These are phyloP conservation scores for Tautogolabrus adspersus DNA, from an alignment of 2,113 vertebrate species.

Conservation along the genomic window DNA sequence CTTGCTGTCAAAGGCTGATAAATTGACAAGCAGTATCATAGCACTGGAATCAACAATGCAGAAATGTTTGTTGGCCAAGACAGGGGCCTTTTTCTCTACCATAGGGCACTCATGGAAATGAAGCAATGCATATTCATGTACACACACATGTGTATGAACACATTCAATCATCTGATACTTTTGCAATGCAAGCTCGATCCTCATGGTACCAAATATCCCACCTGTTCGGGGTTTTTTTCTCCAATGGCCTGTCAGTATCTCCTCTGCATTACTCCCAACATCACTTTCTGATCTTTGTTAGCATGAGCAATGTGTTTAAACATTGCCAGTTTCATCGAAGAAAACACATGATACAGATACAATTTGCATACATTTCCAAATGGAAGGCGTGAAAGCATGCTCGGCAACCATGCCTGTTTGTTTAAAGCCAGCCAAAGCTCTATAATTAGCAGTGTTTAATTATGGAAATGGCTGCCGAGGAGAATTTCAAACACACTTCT, in stretches of 20 bases:
- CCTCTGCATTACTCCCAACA: constrained; percentile 46
- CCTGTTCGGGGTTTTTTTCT: constrained; percentile 64
- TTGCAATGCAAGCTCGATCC: constrained; percentile 54
- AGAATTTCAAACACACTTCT: constrained; percentile 95
- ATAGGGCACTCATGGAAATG: constrained; percentile 71
- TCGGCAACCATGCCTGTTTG: constrained; percentile 88
- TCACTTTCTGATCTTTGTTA: constrained; percentile 80
- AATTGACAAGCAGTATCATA: constrained; percentile 81
- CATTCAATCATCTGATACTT: constrained; percentile 64
- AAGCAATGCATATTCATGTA: constrained; percentile 77
- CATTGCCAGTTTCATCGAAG: constrained; percentile 82
- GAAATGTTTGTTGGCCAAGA: constrained; percentile 72
- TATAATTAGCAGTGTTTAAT: constrained; percentile 98
- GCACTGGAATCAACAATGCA: constrained; percentile 74
- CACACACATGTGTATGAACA: constrained; percentile 50
- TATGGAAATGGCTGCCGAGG: constrained; percentile 96
- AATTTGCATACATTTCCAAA: constrained; percentile 90
- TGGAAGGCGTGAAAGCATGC: constrained; percentile 86
- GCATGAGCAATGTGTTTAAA: constrained; percentile 82
- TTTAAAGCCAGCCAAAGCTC: constrained; percentile 94
- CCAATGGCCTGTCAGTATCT: constrained; percentile 41
- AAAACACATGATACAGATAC: constrained; percentile 85
- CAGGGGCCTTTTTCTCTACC: constrained; percentile 42
- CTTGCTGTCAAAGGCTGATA: constrained; percentile 82
- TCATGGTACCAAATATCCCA: constrained; percentile 50